Evolutionary conservation across 2,113 vertebrate genomes (phyloP).

Genomic region (Rhadina sibilatrix): DNA sequence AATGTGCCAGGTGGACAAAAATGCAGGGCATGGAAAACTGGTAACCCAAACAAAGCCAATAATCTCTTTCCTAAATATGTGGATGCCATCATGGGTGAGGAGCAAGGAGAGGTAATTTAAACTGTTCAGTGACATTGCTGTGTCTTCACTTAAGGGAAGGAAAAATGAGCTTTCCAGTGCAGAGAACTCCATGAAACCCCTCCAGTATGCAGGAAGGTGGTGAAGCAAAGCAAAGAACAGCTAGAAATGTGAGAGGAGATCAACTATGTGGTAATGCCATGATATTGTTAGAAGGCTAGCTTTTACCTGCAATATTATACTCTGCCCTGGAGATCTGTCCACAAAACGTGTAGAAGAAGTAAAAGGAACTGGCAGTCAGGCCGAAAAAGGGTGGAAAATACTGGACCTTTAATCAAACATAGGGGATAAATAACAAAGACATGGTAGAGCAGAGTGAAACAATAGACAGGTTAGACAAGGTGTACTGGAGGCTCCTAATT

Average conservation of each 20-base stretch:
- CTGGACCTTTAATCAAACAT: not conserved
- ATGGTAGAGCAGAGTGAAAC: not conserved
- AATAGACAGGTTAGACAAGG: not conserved
- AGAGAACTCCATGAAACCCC: not conserved
- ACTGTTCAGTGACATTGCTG: not conserved
- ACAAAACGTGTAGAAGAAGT: not conserved
- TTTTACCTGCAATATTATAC: not conserved
- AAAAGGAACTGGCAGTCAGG: not conserved
- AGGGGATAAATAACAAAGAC: not conserved
- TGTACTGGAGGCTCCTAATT: not conserved
- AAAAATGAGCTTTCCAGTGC: not conserved
- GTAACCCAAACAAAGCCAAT: not conserved
- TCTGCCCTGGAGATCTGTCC: not conserved
- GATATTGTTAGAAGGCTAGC: not conserved
- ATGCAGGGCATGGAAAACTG: not conserved
- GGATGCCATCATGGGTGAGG: not conserved
- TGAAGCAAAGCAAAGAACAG: not conserved
- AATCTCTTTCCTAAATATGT: not conserved
- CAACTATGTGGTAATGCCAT: not conserved
- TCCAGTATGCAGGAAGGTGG: not conserved
- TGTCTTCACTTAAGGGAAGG: not conserved
- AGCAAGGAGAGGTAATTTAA: not conserved
- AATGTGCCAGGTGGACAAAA: not conserved
- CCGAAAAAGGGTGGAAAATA: not conserved
- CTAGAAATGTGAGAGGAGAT: not conserved